Base-by-base conservation (phyloP, 1,140 invertebrate genomes). In the Ceratina australensis region DNA sequence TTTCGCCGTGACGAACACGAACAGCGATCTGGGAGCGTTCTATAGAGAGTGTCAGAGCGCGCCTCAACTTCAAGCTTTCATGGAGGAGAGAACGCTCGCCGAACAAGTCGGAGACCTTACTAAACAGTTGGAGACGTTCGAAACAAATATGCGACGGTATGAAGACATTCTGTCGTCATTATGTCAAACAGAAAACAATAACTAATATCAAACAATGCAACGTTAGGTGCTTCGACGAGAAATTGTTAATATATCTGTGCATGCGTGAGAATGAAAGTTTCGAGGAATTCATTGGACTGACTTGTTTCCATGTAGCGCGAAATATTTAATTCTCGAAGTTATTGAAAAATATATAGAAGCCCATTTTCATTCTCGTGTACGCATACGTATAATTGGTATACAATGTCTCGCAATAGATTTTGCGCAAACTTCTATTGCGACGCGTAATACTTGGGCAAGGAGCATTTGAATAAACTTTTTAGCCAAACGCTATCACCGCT, bases 41-140 rank as follows among this genome's bases (percentile, higher is more conserved):
- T 97, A 96, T 90, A 92, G 95, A 7, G 95, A 97, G 85, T 97
- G 96, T 90, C 95, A 96, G 90, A 94, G 93, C 85, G 96, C 96
- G 8, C 96, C 96, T 0, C 94, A 94, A 49, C 90, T 97, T 42
- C 93, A 94, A 52, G 93, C 94, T 16, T 95, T 95, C 83, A 92
- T 87, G 66, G 94, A 95, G 77, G 92, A 95, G 74, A 92, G 93
- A 59, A 94, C 93, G 22, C 85, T 95, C 7, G 92, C 91, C 8
- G 94, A 95, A 65, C 94, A 95, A 88, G 92, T 95, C 16, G 94
- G 94, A 57, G 95, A 96, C 85, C 90, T 97, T 10, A 94, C 95
- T 3, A 93, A 94, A 85, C 95, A 96, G 87, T 87, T 97, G 71
- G 94, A 95, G 86, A 94, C 93, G 61, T 97, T 96, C 88, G 96